These are phyloP conservation scores for Phataginus tetradactyla DNA, from an alignment of 2,797 vertebrate species.

Conservation along the genomic window DNA sequence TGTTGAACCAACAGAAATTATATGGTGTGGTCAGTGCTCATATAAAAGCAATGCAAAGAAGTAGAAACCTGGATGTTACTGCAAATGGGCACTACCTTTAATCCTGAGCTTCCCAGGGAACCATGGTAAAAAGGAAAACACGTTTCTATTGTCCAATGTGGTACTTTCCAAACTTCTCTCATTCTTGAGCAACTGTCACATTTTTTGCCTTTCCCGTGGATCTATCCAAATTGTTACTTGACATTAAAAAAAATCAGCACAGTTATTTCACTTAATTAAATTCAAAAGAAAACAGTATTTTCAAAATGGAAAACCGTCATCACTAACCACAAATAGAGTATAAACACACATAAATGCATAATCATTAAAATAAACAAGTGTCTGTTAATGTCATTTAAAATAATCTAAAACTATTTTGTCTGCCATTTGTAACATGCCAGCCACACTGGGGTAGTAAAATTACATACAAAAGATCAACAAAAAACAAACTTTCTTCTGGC, in stretches of 20 bases:
- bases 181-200: neutral
- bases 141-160: neutral
- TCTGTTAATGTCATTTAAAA: slow-evolving; percentile 28
- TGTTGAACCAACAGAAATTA: neutral
- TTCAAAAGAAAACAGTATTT: neutral
- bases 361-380: neutral
- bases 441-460: neutral
- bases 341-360: neutral
- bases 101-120: neutral
- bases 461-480: neutral
- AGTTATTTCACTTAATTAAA: neutral
- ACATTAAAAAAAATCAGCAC: neutral
- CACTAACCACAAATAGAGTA: neutral
- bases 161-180: neutral
- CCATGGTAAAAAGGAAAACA: neutral
- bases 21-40: neutral
- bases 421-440: neutral
- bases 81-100: neutral
- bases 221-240: neutral
- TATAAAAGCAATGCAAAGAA: neutral
- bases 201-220: neutral
- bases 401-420: slow-evolving; percentile 15
- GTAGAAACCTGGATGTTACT: neutral
- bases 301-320: neutral
- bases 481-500: slow-evolving; percentile 27